Base-by-base conservation (phyloP, 2,113 vertebrate species). In the Prunella himalayana region DNA sequence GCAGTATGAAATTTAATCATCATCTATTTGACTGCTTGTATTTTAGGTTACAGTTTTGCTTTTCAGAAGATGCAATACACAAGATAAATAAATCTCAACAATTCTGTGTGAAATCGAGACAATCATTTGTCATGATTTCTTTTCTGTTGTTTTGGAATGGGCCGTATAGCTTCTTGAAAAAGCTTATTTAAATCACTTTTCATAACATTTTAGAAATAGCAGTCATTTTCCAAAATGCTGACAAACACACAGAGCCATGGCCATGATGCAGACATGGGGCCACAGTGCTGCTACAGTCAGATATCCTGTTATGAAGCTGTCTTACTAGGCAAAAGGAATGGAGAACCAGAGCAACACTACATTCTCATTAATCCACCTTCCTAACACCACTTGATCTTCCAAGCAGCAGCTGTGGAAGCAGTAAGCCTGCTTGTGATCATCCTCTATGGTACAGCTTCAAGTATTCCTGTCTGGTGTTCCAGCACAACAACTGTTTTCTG, bases 41-140 rank as follows among this genome's bases (percentile, higher is more conserved):
- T 50, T 54, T 68, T 31, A 71, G 7, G 23, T 35, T 21, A 66
- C 6, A 63, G 33, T 27, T 56, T 18, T 21, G 17, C 8, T 76
- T 83, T 68, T 42, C 72, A 80, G 57, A 89, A 89, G 31, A 80
- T 4, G 11, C 22, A 79, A 66, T 25, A 39, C 2, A 35, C 18
- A 15, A 45, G 22, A 81, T 3, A 59, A 7, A 54, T 15, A 56
- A 66, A 59, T 6, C 19, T 53, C 31, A 78, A 44, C 12, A n/a
- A 10, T 12, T 25, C 28, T 21, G n/a, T 30, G 9, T n/a, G 14
- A 86, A 79, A 54, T 15, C 7, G 28, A 61, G 24, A 44, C 8
- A 24, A 3, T 42, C 5, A 42, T 44, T 54, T 42, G 15, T n/a
- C 13, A 73, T 0, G 0, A 30, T 50, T 77, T 42, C 20, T 44